Conservation (phyloP, 2,888 invertebrate genomes). For the Anthoptus insignis region DNA sequence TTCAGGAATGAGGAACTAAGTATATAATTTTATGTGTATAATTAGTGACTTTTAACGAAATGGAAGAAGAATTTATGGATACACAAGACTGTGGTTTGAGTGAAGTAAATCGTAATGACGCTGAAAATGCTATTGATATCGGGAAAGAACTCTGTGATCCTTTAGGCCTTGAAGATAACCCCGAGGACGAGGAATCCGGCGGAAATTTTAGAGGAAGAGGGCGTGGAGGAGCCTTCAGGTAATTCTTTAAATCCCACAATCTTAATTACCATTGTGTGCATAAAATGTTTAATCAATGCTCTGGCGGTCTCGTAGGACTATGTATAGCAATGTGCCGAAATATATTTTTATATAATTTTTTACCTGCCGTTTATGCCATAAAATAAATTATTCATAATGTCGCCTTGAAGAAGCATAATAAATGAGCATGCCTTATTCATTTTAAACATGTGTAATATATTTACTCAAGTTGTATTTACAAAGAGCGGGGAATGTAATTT, state of each 20-base stretch:
- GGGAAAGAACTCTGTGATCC: constrained; percentile 74
- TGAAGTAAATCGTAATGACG: constrained; percentile 62
- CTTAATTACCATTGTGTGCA: too few relatives aligned
- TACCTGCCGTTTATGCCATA: neutral
- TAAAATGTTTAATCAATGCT: neutral
- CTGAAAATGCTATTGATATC: constrained; percentile 60
- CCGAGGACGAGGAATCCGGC: constrained; percentile 74
- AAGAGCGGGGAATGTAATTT: too few relatives aligned
- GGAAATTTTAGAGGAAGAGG: constrained; percentile 70
- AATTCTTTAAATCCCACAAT: too few relatives aligned
- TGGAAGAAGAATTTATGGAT: constrained; percentile 81
- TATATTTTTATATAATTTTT: neutral
- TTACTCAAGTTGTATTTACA: neutral
- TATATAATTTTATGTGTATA: constrained; percentile 55
- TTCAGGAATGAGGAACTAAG: constrained; percentile 71
- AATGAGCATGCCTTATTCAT: neutral
- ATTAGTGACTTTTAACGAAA: constrained; percentile 56
- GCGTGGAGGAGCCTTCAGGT: constrained; percentile 80
- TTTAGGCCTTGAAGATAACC: constrained; percentile 69
- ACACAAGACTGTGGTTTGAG: constrained; percentile 65
- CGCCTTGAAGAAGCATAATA: neutral
- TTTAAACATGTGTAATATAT: neutral
- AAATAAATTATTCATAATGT: neutral
- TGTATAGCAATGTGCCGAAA: neutral
- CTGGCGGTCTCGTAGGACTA: neutral